Percentiles rank a stretch among this genome's conserved stretches.
These are phyloP conservation scores for Rhombomys opimus DNA, from an alignment of 2,113 vertebrate genomes.

Conservation along the genomic window DNA sequence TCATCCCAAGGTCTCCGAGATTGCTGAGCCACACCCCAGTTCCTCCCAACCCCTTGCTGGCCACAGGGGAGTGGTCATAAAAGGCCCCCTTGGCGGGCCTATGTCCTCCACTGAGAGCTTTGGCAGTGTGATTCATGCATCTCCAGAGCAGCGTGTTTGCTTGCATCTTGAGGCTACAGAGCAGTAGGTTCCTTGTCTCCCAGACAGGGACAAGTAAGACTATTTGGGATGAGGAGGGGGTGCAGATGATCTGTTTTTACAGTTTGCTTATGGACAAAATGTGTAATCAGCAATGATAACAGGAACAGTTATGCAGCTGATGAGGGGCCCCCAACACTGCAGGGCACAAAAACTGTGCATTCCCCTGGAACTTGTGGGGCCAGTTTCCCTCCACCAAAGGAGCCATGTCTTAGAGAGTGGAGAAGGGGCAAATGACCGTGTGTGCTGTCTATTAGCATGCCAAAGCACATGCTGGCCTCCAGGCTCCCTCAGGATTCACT, in stretches of 20 bases:
- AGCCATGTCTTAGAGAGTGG: neutral
- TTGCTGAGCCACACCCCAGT: neutral
- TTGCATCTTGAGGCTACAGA: neutral
- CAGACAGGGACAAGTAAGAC: neutral
- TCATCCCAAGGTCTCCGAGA: neutral
- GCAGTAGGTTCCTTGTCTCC: fast-evolving
- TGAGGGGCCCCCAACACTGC: neutral
- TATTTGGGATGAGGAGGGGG: neutral
- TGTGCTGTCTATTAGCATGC: neutral
- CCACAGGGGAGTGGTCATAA: neutral
- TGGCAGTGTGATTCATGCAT: neutral
- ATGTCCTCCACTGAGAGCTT: neutral
- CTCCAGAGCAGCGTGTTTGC: neutral
- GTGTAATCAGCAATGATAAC: neutral
- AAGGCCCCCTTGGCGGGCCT: neutral
- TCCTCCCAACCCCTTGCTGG: neutral
- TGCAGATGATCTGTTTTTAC: no score
- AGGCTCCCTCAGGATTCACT: neutral
- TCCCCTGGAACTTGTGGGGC: neutral
- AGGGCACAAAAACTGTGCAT: neutral
- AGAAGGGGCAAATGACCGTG: neutral
- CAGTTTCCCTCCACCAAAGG: neutral
- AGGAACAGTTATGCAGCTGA: neutral
- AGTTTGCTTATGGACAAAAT: neutral
- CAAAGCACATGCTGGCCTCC: neutral